Evolutionary conservation across 2,797 vertebrate genomes (phyloP).

Genomic region (Spinibarbus caldwelli): DNA sequence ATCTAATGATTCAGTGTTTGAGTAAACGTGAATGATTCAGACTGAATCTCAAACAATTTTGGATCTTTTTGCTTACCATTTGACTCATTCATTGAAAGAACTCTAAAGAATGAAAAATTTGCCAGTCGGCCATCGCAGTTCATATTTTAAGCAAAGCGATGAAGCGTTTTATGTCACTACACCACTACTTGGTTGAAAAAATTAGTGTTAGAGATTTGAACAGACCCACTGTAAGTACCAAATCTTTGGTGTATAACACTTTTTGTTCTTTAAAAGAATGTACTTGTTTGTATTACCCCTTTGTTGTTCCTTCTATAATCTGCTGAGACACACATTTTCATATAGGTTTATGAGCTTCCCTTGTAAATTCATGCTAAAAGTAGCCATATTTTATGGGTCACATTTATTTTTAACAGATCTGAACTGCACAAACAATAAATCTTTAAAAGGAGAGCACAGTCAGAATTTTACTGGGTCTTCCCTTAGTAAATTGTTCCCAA

Average conservation of each 20-base stretch:
- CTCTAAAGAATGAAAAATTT: neutral
- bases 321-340: conserved; percentile 16
- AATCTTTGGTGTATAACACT: neutral
- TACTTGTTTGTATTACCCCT: neutral
- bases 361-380: conserved; percentile 21
- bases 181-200: neutral
- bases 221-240: neutral
- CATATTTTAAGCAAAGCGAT: neutral
- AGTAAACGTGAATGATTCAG: neutral
- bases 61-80: too few species aligned
- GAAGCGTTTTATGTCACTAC: neutral
- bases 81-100: neutral
- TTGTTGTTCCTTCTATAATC: conserved; percentile 16
- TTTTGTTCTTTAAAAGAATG: neutral
- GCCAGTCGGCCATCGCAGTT: neutral
- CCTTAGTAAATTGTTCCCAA: conserved; percentile 27
- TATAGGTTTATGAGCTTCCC: conserved; percentile 19
- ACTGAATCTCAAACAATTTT: neutral
- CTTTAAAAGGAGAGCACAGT: conserved; percentile 14
- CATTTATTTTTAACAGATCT: conserved; percentile 30
- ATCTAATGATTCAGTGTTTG: neutral
- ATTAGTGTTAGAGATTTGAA: neutral
- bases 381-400: conserved; percentile 23
- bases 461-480: conserved; percentile 23
- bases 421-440: conserved; percentile 27